Conservation (phyloP, 2,113 vertebrate genomes). For the human (Homo sapiens) region DNA sequence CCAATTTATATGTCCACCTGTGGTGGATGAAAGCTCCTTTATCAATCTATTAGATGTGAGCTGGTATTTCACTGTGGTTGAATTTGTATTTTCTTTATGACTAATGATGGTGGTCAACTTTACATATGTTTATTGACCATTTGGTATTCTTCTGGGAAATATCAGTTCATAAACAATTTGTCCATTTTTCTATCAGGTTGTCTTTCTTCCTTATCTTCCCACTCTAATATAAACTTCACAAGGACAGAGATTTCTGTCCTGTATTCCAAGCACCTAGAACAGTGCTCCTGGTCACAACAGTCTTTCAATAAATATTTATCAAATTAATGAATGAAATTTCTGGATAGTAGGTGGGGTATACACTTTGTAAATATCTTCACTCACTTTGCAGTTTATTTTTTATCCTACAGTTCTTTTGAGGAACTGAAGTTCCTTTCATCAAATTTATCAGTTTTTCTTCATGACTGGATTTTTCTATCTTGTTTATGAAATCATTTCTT, state of each 20-base stretch:
- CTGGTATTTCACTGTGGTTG: not conserved
- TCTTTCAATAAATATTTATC: not conserved
- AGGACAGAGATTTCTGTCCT: not conserved
- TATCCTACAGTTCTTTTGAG: not conserved
- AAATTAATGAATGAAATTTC: not conserved
- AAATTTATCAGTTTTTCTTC: not conserved
- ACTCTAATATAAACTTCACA: not conserved
- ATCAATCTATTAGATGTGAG: not conserved
- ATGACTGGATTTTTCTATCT: not conserved
- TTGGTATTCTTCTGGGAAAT: not conserved
- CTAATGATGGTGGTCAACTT: not conserved
- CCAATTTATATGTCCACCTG: not conserved
- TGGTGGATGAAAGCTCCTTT: not conserved
- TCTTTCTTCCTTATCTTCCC: not conserved
- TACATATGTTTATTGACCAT: not conserved
- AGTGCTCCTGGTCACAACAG: not conserved
- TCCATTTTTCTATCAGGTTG: not conserved
- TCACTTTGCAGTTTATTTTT: not conserved
- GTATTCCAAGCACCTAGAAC: not conserved
- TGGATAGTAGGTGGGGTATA: not conserved
- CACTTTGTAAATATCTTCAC: not conserved
- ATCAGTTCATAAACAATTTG: not conserved
- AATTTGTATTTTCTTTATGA: not conserved
- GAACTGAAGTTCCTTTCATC: not conserved
- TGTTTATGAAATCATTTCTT: not conserved